These are phyloP conservation scores for Typhlomys cinereus DNA, from an alignment of 2,113 vertebrate species.

Conservation along the genomic window DNA sequence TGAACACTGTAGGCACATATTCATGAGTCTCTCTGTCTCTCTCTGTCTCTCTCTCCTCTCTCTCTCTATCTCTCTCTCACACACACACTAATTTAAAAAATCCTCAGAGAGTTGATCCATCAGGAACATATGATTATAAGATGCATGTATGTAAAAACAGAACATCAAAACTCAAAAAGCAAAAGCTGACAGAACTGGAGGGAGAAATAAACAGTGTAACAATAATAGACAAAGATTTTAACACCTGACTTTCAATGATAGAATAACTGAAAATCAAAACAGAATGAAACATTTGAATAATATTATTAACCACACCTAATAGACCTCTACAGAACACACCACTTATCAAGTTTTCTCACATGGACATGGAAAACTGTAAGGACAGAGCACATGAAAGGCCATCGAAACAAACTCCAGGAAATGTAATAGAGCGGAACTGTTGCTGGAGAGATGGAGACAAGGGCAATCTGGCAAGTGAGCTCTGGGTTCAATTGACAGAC, in stretches of 20 bases:
- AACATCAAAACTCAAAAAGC: neutral
- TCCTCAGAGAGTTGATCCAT: neutral
- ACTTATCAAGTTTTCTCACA: neutral
- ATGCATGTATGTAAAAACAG: neutral
- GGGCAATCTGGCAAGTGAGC: too few relatives aligned
- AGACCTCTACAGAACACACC: neutral
- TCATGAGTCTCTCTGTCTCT: too few relatives aligned
- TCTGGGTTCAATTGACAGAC: too few relatives aligned
- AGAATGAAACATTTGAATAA: neutral
- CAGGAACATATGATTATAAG: neutral
- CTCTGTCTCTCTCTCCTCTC: too few relatives aligned
- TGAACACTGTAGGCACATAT: too few relatives aligned
- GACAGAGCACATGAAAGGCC: neutral
- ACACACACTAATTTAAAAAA: too few relatives aligned
- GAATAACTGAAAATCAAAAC: neutral
- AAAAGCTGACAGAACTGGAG: neutral
- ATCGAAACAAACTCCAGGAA: neutral
- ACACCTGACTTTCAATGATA: neutral
- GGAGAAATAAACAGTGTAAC: neutral
- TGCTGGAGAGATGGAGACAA: too few relatives aligned
- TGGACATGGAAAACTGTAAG: neutral
- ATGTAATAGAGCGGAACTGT: constrained; percentile 1
- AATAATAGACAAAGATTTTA: neutral
- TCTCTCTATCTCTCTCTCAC: too few relatives aligned
- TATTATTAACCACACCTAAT: neutral